Evolutionary conservation across 92 coral and sea anemone genomes (phyloP), one percentile per base, ranked within the genome.

Genomic region (Palythoa caribaeorum): DNA sequence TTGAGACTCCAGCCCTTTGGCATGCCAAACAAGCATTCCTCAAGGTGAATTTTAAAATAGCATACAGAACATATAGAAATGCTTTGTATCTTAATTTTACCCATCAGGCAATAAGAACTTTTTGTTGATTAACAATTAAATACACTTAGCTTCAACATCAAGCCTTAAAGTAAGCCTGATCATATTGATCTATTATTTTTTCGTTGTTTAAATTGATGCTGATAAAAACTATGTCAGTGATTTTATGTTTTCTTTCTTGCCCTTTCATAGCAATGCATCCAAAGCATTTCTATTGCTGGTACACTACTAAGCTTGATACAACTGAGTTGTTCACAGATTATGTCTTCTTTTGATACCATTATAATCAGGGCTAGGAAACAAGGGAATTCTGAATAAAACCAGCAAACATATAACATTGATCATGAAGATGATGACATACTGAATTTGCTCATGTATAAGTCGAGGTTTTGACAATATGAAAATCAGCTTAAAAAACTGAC

Each of bases 341-440:
- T 68, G 38, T 68, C 73, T 68, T 68, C 73, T 68, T 68, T 68
- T 68, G 38, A 68, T 60, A 17, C 73, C 73, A 5, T 8, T 68
- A 68, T 68, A 68, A 20, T 20, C 35, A 68, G 73, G 73, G 73
- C 38, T 68, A 68, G 73, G 39, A 68, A 68, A 68, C 73, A 68
- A 68, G 73, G 73, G 73, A 68, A 35, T 68, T 68, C 73, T 68
- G 73, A 68, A 63, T 63, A 63, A 63, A 63, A 63, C 71, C 71
- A 63, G 71, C 15, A 63, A 16, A 16, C 21, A 20, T 63, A 16
- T 63, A 63, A 0, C 73, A 5, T 68, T 68, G 14, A 68, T 68
- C 73, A 68, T 68, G 73, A 68, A 68, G 73, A 20, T 35, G 15
- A 68, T 68, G 73, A 68, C 9, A 68, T 55, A 44, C 48, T 44